Percentiles rank a stretch among this genome's conserved stretches.
These are phyloP conservation scores for Labrus mixtus DNA, from an alignment of 2,113 vertebrate species.

Conservation along the genomic window DNA sequence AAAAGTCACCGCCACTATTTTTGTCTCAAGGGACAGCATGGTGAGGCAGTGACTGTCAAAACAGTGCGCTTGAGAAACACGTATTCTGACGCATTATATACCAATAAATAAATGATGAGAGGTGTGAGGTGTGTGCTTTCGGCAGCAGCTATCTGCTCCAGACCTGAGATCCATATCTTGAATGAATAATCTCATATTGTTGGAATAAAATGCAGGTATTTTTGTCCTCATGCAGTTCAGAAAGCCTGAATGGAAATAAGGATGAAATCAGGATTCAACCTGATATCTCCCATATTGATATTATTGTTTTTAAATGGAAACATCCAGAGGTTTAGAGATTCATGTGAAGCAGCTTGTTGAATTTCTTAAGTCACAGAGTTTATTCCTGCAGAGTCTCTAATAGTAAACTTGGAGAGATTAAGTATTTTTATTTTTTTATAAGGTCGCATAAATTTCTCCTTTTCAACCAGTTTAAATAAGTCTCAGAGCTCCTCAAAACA, in stretches of 20 bases:
- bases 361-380: conserved; percentile 35
- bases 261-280: neutral
- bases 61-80: conserved; percentile 37
- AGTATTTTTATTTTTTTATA: conserved; percentile 24
- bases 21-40: conserved; percentile 1
- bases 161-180: conserved; percentile 18
- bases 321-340: conserved; percentile 14
- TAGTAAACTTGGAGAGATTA: conserved; percentile 25
- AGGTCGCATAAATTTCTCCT: too few relatives aligned
- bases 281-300: conserved; percentile 13
- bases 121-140: conserved; percentile 20
- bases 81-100: conserved; percentile 32
- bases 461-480: too few relatives aligned
- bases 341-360: conserved; percentile 1
- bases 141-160: conserved; percentile 19
- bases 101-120: conserved; percentile 61
- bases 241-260: neutral
- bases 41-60: conserved; percentile 22
- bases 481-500: too few relatives aligned
- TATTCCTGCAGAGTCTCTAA: conserved; percentile 16
- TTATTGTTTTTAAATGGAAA: neutral
- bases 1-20: conserved; percentile 27
- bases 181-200: conserved; percentile 10
- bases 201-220: conserved; percentile 9
- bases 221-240: neutral